Conservation (phyloP, 1,140 invertebrate genomes). For the Orius laevigatus region DNA sequence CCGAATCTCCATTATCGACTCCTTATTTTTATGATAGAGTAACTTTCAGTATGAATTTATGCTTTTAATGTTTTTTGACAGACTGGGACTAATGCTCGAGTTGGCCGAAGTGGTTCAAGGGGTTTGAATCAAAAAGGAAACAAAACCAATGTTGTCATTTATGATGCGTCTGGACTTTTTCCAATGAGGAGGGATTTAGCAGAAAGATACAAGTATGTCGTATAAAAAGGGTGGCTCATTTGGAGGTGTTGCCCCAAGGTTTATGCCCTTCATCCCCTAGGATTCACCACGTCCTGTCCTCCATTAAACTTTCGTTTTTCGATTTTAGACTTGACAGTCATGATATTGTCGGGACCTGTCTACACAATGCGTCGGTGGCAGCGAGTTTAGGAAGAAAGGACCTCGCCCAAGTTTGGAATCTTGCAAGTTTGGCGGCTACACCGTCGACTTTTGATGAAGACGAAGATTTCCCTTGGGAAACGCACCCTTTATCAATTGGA, state of each 20-base stretch:
- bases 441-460: constrained; percentile 32
- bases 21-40: constrained; percentile 67
- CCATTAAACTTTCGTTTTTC: background rate
- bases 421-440: constrained; percentile 53
- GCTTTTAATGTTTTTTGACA: background rate
- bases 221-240: constrained; percentile 23
- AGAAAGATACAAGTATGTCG: constrained; percentile 61
- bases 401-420: constrained; percentile 68
- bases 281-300: background rate
- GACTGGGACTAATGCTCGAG: background rate
- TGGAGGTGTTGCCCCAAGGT: too few species aligned
- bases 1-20: constrained; percentile 32
- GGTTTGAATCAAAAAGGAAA: constrained; percentile 21
- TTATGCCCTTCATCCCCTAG: too few species aligned
- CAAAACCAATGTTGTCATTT: constrained; percentile 54
- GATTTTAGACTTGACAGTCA: constrained; percentile 34
- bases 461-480: constrained; percentile 52
- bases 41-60: constrained; percentile 23
- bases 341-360: constrained; percentile 52
- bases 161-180: constrained; percentile 60
- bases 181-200: constrained; percentile 63
- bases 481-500: constrained; percentile 72
- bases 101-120: constrained; percentile 10
- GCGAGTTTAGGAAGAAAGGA: constrained; percentile 56
- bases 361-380: constrained; percentile 60